Evolutionary conservation across 2,888 invertebrate genomes (phyloP), one percentile per base, ranked within the genome.

Genomic region (Drosophila villosipedis): DNA sequence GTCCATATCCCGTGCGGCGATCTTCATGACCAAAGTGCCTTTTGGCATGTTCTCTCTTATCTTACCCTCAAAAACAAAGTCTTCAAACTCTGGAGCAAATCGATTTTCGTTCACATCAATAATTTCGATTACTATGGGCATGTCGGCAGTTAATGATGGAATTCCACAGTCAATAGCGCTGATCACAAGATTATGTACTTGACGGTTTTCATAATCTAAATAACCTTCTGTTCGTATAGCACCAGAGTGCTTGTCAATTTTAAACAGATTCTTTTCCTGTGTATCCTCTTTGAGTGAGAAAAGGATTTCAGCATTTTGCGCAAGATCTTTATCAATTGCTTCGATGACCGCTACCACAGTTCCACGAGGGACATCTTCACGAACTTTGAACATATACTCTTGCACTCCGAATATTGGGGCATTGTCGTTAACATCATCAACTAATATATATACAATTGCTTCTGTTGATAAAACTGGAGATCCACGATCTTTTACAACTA

Each of bases 41-140:
- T 96, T 94, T 9, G 96, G 95, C 88, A 95, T 95, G 93, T 98
- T 98, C 94, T 99, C 99, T 68, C 94, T 94, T 76, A 99, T 96
- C 82, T 94, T 94, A 60, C 96, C 97, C 73, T 95, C 94, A 76
- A 96, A 94, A 80, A 97, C 97, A 90, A 96, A 96, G 92, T 97
- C 97, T 62, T 95, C 95, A 93, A 99, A 99, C 79, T 94, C 94
- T 2, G 99, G 98, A 63, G 97, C 95, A 93, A 96, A 95, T 66
- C 96, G 94, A 94, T 99, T 99, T 94, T 99, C 99, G 94, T 99
- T 98, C 25, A 99, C 98, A 94, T 99, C 99, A 82, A 97, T 96
- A 74, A 98, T 95, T 94, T 98, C 97, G 63, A 99, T 95, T 61
- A 96, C 95, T 41, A 99, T 95, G 71, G 96, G 95, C 69, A 97